Evolutionary conservation across 2,113 vertebrate species (phyloP).

Genomic region (Formicarius rufipectus): DNA sequence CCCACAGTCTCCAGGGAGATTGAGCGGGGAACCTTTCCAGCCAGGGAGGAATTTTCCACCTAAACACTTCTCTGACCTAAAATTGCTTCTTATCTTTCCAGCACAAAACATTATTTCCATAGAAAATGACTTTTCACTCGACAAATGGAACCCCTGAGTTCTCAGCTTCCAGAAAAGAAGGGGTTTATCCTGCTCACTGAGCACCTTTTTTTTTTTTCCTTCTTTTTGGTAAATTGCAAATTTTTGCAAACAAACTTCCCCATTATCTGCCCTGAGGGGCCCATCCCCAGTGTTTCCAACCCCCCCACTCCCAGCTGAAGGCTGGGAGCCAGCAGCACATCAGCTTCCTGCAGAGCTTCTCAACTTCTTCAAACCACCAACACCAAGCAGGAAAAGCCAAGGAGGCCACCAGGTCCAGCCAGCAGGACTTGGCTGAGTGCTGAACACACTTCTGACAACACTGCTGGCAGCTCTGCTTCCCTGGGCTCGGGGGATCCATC

Average conservation of each 20-base stretch:
- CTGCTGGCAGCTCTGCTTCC: conserved; percentile 32
- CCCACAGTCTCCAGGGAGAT: not conserved
- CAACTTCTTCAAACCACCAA: conserved; percentile 14
- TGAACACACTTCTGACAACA: not conserved
- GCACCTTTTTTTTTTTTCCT: not conserved
- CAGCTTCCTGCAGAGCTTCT: conserved; percentile 45
- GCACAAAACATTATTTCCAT: not conserved
- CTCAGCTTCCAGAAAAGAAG: not conserved
- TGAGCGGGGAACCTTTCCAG: conserved; percentile 10
- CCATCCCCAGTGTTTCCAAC: not conserved
- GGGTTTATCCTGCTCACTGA: not conserved
- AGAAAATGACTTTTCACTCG: not conserved
- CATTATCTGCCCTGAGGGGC: not conserved
- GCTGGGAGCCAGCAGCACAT: conserved; percentile 25
- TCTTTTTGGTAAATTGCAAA: too few relatives aligned
- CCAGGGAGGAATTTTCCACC: conserved; percentile 46
- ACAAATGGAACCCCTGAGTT: not conserved
- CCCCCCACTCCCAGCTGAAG: not conserved
- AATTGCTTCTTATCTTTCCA: conserved; percentile 24
- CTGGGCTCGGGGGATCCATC: not conserved
- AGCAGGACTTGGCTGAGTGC: not conserved
- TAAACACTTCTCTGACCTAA: conserved; percentile 32
- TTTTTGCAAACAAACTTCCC: not conserved
- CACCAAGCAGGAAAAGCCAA: not conserved
- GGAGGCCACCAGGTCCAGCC: not conserved